These are phyloP conservation scores for Drosophila pegasa DNA, from an alignment of 2,888 invertebrate species.

Conservation along the genomic window DNA sequence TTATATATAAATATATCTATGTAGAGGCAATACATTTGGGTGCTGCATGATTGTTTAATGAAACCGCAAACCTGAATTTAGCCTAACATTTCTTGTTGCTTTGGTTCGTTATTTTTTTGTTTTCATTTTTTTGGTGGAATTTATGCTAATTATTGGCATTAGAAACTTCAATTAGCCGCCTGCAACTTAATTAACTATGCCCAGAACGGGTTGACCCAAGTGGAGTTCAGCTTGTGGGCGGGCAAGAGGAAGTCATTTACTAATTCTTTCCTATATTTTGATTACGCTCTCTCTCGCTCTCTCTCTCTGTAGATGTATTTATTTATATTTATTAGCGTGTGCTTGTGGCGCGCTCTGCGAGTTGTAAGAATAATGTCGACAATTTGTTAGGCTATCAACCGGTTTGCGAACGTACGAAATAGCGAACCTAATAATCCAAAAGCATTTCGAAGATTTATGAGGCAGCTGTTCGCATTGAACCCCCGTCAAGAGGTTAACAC, in stretches of 20 bases:
- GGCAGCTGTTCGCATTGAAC: conserved; percentile 74
- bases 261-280: conserved; percentile 13
- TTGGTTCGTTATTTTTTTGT: neutral
- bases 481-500: conserved; percentile 68
- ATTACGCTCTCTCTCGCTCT: conserved; percentile 25
- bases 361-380: conserved; percentile 58
- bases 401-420: conserved; percentile 41
- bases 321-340: conserved; percentile 1
- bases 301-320: conserved; percentile 1
- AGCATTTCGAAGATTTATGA: conserved; percentile 63
- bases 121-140: conserved; percentile 25
- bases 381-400: conserved; percentile 36
- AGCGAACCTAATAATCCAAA: conserved; percentile 39
- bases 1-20: conserved; percentile 19
- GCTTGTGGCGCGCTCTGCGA: neutral
- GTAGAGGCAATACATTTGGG: conserved; percentile 18
- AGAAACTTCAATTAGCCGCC: conserved; percentile 28
- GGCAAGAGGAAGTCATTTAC: conserved; percentile 24
- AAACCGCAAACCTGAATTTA: conserved; percentile 63
- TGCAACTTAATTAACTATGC: conserved; percentile 65
- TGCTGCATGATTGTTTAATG: conserved; percentile 54
- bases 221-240: conserved; percentile 20
- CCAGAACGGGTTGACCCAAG: conserved; percentile 54
- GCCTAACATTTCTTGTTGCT: conserved; percentile 41
- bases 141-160: conserved; percentile 49